phyloP scores from a whole-genome alignment of 2,888 invertebrate species.

The Nebria brevicollis region DNA sequence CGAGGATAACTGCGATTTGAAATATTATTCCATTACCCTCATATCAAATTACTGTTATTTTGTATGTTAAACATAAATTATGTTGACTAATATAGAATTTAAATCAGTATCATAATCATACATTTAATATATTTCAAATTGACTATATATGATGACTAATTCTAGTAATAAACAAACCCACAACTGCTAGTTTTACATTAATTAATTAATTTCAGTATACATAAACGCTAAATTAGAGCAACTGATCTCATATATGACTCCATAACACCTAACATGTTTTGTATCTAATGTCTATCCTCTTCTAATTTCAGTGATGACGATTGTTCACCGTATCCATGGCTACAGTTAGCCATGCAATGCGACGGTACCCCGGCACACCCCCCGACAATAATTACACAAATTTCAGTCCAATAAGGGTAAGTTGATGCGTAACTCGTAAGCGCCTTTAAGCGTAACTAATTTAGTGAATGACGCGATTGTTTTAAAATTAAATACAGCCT shows the following conservation, averaged over 20 bases:
- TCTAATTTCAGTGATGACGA: constrained; percentile 69
- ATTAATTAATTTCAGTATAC: too few relatives aligned
- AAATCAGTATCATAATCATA: background rate
- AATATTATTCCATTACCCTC: background rate
- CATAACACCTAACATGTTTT: background rate
- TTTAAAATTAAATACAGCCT: too few relatives aligned
- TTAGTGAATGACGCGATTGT: background rate
- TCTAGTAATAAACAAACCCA: too few relatives aligned
- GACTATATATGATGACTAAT: too few relatives aligned
- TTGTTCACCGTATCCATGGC: constrained; percentile 72
- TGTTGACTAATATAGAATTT: background rate
- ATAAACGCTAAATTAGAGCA: background rate
- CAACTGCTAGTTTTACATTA: too few relatives aligned
- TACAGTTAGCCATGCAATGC: constrained; percentile 76
- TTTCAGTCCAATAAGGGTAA: constrained; percentile 70
- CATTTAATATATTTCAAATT: background rate
- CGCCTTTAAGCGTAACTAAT: background rate
- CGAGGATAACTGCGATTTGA: background rate
- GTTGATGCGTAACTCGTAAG: constrained; percentile 51
- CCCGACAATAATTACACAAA: constrained; percentile 71
- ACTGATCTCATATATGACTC: background rate
- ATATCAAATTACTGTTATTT: constrained; percentile 1
- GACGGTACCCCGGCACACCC: constrained; percentile 71
- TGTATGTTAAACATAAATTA: background rate
- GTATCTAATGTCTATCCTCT: constrained; percentile 46